Conservation (phyloP, 2,113 vertebrate species). For the Calidris pygmaea region DNA sequence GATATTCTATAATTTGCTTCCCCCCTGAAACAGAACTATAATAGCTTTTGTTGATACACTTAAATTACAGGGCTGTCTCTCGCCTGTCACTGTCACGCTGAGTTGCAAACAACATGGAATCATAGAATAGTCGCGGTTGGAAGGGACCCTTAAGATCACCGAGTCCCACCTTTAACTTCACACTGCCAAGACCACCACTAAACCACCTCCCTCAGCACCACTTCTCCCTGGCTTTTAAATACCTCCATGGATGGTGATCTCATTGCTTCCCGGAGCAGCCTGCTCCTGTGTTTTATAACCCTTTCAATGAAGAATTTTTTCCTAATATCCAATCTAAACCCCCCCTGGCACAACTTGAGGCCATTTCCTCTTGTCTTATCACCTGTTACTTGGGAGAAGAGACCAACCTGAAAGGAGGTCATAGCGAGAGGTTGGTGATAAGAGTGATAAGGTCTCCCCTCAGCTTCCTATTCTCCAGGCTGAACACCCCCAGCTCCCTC, state of each 20-base stretch:
- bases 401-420: no score
- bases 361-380: not conserved
- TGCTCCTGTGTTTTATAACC: not conserved
- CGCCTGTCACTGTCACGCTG: not conserved
- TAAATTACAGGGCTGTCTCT: accelerated
- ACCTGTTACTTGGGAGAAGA: not conserved
- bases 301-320: not conserved
- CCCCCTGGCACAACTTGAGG: not conserved
- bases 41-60: not conserved
- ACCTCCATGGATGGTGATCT: not conserved
- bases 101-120: not conserved
- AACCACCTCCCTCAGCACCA: not conserved
- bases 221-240: not conserved
- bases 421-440: no score
- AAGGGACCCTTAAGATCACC: not conserved
- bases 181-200: not conserved
- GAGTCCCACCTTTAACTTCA: not conserved
- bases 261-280: not conserved
- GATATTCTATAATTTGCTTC: not conserved
- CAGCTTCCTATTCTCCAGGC: not conserved
- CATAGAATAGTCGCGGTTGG: not conserved
- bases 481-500: not conserved
- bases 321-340: not conserved
- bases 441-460: not conserved
- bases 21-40: accelerated